Evolutionary conservation across 2,888 invertebrate genomes (phyloP), one percentile per base, ranked within the genome.

Genomic region (Rhagonycha fulva): DNA sequence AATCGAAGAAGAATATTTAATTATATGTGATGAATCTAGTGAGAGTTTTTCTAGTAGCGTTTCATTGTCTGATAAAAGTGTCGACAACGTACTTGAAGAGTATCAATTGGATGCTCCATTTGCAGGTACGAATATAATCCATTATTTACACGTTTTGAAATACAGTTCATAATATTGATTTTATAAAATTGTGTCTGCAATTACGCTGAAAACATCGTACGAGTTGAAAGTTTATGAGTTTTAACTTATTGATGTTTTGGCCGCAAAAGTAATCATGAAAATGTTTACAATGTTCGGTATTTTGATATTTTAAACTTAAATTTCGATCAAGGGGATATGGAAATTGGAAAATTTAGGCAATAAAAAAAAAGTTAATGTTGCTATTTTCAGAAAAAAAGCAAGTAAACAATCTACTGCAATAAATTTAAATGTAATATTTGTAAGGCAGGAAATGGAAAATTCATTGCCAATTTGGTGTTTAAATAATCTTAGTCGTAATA

Each of bases 61-160:
- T 69, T 93, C 93, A 3, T 88, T 93, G 69, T 93, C 93, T 76
- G 93, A 96, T 86, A 90, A 91, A 85, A 95, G 95, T 86, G 94
- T 94, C 81, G 96, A 96, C 88, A 94, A 94, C 89, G 92, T 92
- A 83, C 94, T 95, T 76, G 95, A 96, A 88, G 95, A 96, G 88
- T 95, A 93, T 87, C 92, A 95, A 80, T 93, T 94, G 78, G 96
- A 96, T 87, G 93, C 94, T 79, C 96, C 96, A 79, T 96, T 96
- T 89, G 96, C 96, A 88, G 96, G 96, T 95, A 88, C 47, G 47
- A 47, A 47, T 47, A n/a, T 47, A 47, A 47, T 47, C 9, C n/a
- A 47, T 47, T 47, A 24, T 19, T 63, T 63, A 23, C 14, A 62
- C 4, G 9, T 24, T 63, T 63, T n/a, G 2, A 47, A 47, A 47